Base-by-base conservation (phyloP, 2,888 invertebrate genomes). In the Julus scandinavius region DNA sequence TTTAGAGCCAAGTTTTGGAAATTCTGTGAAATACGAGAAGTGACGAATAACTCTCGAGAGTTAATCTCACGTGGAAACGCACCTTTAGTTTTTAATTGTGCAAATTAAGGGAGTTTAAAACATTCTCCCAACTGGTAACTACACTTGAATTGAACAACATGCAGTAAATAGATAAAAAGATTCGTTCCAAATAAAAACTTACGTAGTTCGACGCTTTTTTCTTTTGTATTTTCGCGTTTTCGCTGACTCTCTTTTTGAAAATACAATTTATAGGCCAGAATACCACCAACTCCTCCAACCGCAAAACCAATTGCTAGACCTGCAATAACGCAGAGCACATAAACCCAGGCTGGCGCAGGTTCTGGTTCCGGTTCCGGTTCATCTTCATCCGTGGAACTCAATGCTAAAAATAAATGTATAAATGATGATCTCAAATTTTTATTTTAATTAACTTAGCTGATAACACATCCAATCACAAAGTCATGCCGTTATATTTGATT, bases 311-410 rank as follows among this genome's bases (percentile, higher is more conserved):
- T 1, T 4, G 2, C 38, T 9, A 84, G 40, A 40, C 84, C 84
- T 4, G 41, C 84, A n/a, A 40, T 41, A 84, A 84, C 84, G 84
- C 84, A 84, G n/a, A 45, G 13, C 84, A 84, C 84, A n/a, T 84
- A 84, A 45, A 84, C 45, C 63, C 63, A 63, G 3, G 5, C 15
- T 20, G n/a, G 13, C 63, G 9, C 63, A 13, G 41, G 11, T n/a
- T 40, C 41, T 5, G 38, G 7, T 84, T 84, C 84, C 5, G 9
- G 7, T 9, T 4, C 17, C 5, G 9, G 7, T 9, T 4, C 17
- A 17, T 84, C 84, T 20, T 63, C 63, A 20, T 63, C 9, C 20
- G 63, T 20, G 63, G 63, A 63, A 63, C 20, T 63, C 63, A 63
- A 20, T 3, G 0, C 63, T 63, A 15, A 63, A 63, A 63, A 20